Conservation (phyloP, 2,888 invertebrate species). For the Steinernema hermaphroditum region DNA sequence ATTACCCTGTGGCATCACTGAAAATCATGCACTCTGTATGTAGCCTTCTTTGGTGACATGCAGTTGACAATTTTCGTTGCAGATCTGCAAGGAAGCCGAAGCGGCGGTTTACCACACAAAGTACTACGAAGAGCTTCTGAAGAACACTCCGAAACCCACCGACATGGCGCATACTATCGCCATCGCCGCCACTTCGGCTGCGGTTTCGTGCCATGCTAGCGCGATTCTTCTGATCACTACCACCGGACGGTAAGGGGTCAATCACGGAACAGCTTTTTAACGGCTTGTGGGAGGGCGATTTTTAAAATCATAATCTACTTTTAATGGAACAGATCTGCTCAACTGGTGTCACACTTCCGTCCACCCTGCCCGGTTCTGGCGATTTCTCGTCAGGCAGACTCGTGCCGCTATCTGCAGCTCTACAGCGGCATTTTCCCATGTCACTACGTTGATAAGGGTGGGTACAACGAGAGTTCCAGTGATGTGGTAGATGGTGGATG, state of each 20-base stretch:
- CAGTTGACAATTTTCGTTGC: not conserved
- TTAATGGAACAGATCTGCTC: conserved; percentile 1
- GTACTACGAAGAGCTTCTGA: conserved; percentile 79
- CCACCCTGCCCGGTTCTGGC: conserved; percentile 92
- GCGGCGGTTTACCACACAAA: conserved; percentile 91
- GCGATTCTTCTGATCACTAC: conserved; percentile 88
- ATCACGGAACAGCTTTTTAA: not conserved
- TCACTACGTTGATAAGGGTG: conserved; percentile 71
- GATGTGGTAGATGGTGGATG: not conserved
- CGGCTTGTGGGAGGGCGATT: not conserved
- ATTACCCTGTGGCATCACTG: conserved; percentile 86
- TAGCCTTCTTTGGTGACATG: conserved; percentile 17
- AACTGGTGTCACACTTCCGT: conserved; percentile 72
- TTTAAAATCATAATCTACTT: not conserved
- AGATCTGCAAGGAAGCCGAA: conserved; percentile 79
- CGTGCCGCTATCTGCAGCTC: conserved; percentile 86
- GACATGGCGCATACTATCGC: conserved; percentile 89
- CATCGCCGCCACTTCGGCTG: conserved; percentile 90
- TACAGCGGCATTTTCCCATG: conserved; percentile 88
- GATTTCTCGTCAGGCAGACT: conserved; percentile 81
- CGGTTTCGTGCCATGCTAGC: conserved; percentile 82
- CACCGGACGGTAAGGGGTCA: conserved; percentile 67
- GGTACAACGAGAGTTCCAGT: not conserved
- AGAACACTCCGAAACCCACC: conserved; percentile 70
- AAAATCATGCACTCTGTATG: conserved; percentile 70